phyloP scores from a whole-genome alignment of 2,797 vertebrate genomes.

The Toxotes lorentzi region DNA sequence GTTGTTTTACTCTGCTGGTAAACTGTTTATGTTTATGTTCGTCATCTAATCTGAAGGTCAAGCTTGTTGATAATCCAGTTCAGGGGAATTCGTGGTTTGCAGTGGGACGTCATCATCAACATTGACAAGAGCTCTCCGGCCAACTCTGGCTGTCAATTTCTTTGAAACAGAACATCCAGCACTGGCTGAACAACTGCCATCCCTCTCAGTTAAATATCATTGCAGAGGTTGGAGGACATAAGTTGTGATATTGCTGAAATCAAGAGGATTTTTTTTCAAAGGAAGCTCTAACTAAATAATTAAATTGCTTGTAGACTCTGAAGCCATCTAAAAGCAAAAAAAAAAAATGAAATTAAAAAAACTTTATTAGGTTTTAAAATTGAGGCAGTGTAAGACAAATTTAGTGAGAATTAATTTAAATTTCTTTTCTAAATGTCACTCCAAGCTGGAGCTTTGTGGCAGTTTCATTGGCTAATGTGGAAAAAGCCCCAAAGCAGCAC shows the following conservation, averaged over 20 bases:
- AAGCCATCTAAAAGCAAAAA: not conserved
- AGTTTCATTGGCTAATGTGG: constrained; percentile 85
- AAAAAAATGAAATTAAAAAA: not conserved
- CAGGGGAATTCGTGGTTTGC: constrained; percentile 47
- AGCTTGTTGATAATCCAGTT: constrained; percentile 52
- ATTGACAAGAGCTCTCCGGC: constrained; percentile 67
- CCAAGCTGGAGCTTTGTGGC: constrained; percentile 58
- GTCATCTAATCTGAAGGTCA: constrained; percentile 63
- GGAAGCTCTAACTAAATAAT: not conserved
- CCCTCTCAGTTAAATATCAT: constrained; percentile 1
- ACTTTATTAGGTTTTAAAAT: not conserved
- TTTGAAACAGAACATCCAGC: constrained; percentile 38
- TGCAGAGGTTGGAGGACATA: not conserved
- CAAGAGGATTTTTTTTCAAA: not conserved
- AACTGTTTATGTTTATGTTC: constrained; percentile 54
- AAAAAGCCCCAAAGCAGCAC: constrained; percentile 82
- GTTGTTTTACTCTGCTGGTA: constrained; percentile 10
- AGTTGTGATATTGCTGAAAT: not conserved
- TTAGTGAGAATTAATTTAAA: constrained; percentile 7
- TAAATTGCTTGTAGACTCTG: not conserved
- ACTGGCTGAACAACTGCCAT: constrained; percentile 13
- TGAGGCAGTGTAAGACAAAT: not conserved
- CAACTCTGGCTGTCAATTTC: constrained; percentile 60
- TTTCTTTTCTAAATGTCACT: constrained; percentile 23
- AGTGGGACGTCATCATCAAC: constrained; percentile 64